Evolutionary conservation across 2,113 vertebrate genomes (phyloP), one percentile per base, ranked within the genome.

Genomic region (Grammomys surdaster): DNA sequence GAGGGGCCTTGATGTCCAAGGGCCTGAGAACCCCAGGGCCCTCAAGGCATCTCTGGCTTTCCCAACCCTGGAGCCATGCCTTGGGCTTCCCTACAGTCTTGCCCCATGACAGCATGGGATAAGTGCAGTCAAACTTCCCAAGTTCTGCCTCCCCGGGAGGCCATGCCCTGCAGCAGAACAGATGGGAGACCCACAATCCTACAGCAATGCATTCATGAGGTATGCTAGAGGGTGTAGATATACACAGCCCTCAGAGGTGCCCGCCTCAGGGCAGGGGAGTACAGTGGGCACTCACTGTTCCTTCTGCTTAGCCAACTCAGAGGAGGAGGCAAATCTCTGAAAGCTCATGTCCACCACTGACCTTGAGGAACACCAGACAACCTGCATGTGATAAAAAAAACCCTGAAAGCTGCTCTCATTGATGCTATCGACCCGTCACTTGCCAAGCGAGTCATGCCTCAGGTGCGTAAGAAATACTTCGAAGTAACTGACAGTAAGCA

Each of bases 401-500:
- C 56, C 56, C 26, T 80, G 63, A 96, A 91, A 67, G 69, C 36
- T 14, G 5, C 43, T 76, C 89, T 96, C 36, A 88, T 81, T 94
- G 84, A 58, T 43, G 24, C 85, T 80, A 65, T 40, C 72, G 40
- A 77, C 58, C 19, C 26, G 48, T 11, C 56, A 20, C 88, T 82
- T 56, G 76, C 40, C 58, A 48, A 31, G 7, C 56, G 48, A 84
- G 81, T 92, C 48, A 48, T 0, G 26, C 95, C 95, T 95, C 86
- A 76, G 94, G 86, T 92, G 72, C 46, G 92, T 54, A 89, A 92
- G 73, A 92, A 94, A 89, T 46, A 43, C 96, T 91, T 56, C 36
- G 56, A 91, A 97, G 69, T 78, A 58, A 89, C 92, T 84, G 90
- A 51, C 88, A 94, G 76, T 73, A 81, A 96, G 94, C 78, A 95